Evolutionary conservation across 2,113 vertebrate genomes (phyloP), one percentile per base, ranked within the genome.

Genomic region (Mus spicilegus): DNA sequence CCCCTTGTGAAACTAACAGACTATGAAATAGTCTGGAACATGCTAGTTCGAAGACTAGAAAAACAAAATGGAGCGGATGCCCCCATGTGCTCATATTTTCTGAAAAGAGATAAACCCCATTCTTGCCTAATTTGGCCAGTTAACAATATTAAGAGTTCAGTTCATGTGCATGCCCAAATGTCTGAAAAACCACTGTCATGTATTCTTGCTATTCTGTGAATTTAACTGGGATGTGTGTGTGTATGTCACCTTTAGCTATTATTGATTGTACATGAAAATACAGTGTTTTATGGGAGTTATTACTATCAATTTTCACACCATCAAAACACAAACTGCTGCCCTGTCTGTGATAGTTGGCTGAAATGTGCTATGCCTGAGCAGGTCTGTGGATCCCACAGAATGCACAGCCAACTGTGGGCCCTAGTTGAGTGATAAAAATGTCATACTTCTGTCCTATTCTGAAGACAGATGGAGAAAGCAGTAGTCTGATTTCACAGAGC

Each of bases 1-100:
- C 72, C 8, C 69, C 30, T 67, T 14, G 0, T 54, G 54, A 65
- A 85, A 72, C 19, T 51, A 46, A 36, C 10, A 19, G 72, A 36
- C 19, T 65, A 22, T 78, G 22, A 49, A 67, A 54, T 69, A 11
- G 0, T 90, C 85, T 92, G 17, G 19, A 96, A 95, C 87, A 78
- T n/a, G 49, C 26, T 65, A 19, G 39, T 51, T 81, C 80, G 49
- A 22, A 36, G 20, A 28, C n/a, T 1, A 91, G 63, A 58, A 95
- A 96, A 89, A 28, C 0, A 77, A 28, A 30, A 33, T 6, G 22
- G 51, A 81, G 88, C 24, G 63, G 20, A n/a, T 42, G 56, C 4
- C 39, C 16, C 6, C 51, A 39, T 3, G 5, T 39, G 42, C 26
- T 58, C 56, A 7, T 30, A 26, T 70, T 92, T 96, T 51, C 73